phyloP scores from a whole-genome alignment of 2,797 vertebrate genomes.

The Rhynchonycteris naso region DNA sequence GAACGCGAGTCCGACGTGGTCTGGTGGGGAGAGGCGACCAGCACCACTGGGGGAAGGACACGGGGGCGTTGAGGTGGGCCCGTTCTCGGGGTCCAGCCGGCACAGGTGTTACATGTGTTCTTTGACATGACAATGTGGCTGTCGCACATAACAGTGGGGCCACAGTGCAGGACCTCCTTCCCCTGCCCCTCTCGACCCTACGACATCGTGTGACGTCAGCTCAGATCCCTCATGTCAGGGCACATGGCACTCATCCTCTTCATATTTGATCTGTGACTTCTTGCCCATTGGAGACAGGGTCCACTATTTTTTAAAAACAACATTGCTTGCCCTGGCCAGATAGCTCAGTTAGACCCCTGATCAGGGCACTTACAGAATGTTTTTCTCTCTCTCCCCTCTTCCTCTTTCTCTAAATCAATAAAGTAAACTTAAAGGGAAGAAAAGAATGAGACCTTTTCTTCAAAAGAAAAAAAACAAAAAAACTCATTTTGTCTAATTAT shows the following conservation, averaged over 20 bases:
- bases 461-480: no score
- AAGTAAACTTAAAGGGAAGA: no score
- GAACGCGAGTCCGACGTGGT: neutral
- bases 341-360: no score
- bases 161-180: neutral
- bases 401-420: no score
- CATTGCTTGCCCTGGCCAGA: neutral
- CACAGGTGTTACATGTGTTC: neutral
- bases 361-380: no score
- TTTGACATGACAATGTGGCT: neutral
- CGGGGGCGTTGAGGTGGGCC: accelerated
- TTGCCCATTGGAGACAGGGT: neutral
- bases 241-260: neutral
- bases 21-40: neutral
- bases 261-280: neutral
- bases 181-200: neutral
- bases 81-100: no score
- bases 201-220: neutral
- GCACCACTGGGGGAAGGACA: accelerated
- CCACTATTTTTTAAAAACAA: neutral
- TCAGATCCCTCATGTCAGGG: neutral
- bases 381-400: no score
- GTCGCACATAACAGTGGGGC: neutral
- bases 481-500: neutral
- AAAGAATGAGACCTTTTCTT: no score